Evolutionary conservation across 1,140 invertebrate genomes (phyloP).

Genomic region (Mizuhopecten yessoensis): DNA sequence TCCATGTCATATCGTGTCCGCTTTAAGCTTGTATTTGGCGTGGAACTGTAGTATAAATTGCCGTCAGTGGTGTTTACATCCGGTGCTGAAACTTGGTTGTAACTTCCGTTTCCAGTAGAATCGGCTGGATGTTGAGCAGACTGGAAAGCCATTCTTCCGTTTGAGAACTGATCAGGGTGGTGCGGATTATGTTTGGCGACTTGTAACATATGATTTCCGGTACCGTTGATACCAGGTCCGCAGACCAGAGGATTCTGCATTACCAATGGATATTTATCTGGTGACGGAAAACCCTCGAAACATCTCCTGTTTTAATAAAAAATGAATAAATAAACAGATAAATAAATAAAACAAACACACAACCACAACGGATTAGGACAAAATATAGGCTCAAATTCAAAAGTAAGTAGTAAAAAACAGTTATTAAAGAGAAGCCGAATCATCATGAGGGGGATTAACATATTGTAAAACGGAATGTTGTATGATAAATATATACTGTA

Average conservation of each 20-base stretch:
- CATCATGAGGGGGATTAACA: too few relatives aligned
- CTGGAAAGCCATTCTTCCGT: background rate
- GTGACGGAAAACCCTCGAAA: background rate
- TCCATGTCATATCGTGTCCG: background rate
- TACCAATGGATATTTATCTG: background rate
- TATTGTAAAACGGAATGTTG: too few relatives aligned
- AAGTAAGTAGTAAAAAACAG: too few relatives aligned
- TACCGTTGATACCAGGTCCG: background rate
- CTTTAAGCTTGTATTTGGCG: background rate
- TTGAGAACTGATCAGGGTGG: background rate
- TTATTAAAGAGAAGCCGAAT: too few relatives aligned
- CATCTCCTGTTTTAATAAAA: background rate
- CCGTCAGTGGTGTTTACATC: background rate
- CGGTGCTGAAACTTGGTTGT: background rate
- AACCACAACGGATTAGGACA: too few relatives aligned
- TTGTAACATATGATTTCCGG: background rate
- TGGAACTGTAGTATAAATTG: background rate
- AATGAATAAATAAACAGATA: too few relatives aligned
- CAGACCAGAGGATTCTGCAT: background rate
- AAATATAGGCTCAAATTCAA: too few relatives aligned
- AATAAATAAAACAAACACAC: too few relatives aligned
- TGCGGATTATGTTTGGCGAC: background rate
- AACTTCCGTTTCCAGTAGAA: background rate
- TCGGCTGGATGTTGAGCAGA: background rate
- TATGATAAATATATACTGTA: too few relatives aligned